Evolutionary conservation across 1,140 invertebrate genomes (phyloP).

Genomic region (Macrosteles quadrilineatus): DNA sequence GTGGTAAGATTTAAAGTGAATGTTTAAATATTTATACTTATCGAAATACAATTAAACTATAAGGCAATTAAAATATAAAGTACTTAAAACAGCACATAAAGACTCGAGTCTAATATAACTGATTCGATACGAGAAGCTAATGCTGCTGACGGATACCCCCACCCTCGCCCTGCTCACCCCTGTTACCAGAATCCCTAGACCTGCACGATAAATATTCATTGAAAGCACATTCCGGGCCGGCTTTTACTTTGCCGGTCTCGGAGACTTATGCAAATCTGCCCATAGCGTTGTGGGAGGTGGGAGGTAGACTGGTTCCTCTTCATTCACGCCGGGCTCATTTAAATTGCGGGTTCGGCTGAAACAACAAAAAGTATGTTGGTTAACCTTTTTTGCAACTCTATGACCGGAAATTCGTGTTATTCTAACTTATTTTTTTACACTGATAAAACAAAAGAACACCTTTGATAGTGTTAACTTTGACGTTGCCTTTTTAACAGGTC

Average conservation of each 20-base stretch:
- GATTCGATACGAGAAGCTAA: background rate
- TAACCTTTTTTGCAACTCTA: background rate
- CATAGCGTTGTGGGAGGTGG: background rate
- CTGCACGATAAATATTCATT: conserved; percentile 16
- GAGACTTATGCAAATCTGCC: conserved; percentile 12
- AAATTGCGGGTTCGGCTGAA: background rate
- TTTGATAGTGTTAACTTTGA: too few relatives aligned
- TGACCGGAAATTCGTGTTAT: too few relatives aligned
- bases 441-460: too few relatives aligned
- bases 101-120: background rate
- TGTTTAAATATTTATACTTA: too few relatives aligned
- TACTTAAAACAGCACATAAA: too few relatives aligned
- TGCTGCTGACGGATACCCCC: background rate
- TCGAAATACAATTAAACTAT: too few relatives aligned
- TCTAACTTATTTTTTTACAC: too few relatives aligned
- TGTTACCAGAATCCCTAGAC: background rate
- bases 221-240: conserved; percentile 7
- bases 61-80: too few relatives aligned
- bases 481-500: too few relatives aligned
- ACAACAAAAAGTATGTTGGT: conserved; percentile 4
- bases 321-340: background rate
- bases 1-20: too few relatives aligned
- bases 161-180: background rate
- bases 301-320: background rate
- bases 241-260: conserved; percentile 7